Conservation (phyloP, 2,797 vertebrate genomes). For the Poeciliopsis infans region DNA sequence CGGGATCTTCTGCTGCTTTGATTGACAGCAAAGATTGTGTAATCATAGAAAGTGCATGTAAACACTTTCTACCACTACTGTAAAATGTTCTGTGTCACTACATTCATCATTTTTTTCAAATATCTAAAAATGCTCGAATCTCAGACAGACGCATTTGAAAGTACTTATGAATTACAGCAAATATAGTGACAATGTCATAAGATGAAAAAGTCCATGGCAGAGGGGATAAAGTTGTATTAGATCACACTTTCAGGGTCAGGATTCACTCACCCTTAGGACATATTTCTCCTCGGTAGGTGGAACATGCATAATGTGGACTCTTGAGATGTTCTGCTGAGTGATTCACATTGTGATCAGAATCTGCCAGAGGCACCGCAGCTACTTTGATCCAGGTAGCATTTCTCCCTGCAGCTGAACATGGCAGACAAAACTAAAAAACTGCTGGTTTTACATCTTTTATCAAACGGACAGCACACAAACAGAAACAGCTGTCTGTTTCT, state of each 20-base stretch:
- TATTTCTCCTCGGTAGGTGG: constrained; percentile 78
- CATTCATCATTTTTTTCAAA: background rate
- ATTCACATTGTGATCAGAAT: constrained; percentile 54
- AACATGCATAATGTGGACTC: constrained; percentile 60
- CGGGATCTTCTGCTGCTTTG: constrained; percentile 1
- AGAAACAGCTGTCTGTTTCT: constrained; percentile 7
- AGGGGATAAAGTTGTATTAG: constrained; percentile 36
- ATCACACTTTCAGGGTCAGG: constrained; percentile 41
- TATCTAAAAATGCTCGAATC: background rate
- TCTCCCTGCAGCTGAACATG: constrained; percentile 53
- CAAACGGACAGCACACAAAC: constrained; percentile 17
- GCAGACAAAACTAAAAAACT: constrained; percentile 38
- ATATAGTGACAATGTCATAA: constrained; percentile 33
- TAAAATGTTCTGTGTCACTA: constrained; percentile 1
- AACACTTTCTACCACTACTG: background rate
- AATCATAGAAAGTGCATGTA: background rate
- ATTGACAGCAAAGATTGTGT: constrained; percentile 9
- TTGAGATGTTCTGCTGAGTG: constrained; percentile 43
- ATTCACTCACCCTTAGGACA: constrained; percentile 79
- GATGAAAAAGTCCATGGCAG: constrained; percentile 20
- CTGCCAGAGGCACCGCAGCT: constrained; percentile 28
- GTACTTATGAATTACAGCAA: constrained; percentile 33
- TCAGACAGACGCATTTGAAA: background rate
- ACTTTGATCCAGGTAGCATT: constrained; percentile 47
- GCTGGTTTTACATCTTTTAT: constrained; percentile 30